Evolutionary conservation across 2,113 vertebrate genomes (phyloP).

Genomic region (Paramisgurnus dabryanus): DNA sequence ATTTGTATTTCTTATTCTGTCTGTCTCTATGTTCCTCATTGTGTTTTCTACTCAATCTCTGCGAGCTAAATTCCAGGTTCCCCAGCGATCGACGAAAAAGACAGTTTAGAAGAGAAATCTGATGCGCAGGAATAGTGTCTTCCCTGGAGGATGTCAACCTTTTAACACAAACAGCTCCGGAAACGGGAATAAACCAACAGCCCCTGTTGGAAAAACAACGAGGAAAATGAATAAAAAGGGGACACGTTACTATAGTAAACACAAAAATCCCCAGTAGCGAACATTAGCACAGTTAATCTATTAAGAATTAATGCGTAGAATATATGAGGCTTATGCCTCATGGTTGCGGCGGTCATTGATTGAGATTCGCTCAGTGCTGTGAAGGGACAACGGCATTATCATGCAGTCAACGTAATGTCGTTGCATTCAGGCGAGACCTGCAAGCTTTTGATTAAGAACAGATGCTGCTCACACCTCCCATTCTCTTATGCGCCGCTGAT

Average conservation of each 20-base stretch:
- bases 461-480: conserved; percentile 42
- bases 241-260: conserved; percentile 12
- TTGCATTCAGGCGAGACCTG: conserved; percentile 35
- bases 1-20: conserved; percentile 11
- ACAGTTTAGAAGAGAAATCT: conserved; percentile 65
- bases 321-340: conserved; percentile 18
- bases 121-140: conserved; percentile 58
- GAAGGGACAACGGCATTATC: conserved; percentile 17
- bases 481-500: conserved; percentile 35
- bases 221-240: neutral
- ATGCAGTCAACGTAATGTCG: conserved; percentile 25
- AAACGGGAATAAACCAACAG: conserved; percentile 23
- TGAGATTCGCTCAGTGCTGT: neutral
- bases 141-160: conserved; percentile 47
- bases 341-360: neutral
- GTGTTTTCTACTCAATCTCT: conserved; percentile 18
- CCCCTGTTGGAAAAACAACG: neutral
- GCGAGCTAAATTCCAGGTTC: conserved; percentile 62
- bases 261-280: conserved; percentile 5
- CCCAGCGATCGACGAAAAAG: conserved; percentile 63
- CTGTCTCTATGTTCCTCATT: conserved; percentile 35
- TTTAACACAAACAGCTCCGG: conserved; percentile 46
- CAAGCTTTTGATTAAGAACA: conserved; percentile 43
- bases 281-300: conserved; percentile 24
- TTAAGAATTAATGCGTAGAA: conserved; percentile 16